Conservation (phyloP, 1,140 invertebrate genomes). For the Drosophila kepulauana region DNA sequence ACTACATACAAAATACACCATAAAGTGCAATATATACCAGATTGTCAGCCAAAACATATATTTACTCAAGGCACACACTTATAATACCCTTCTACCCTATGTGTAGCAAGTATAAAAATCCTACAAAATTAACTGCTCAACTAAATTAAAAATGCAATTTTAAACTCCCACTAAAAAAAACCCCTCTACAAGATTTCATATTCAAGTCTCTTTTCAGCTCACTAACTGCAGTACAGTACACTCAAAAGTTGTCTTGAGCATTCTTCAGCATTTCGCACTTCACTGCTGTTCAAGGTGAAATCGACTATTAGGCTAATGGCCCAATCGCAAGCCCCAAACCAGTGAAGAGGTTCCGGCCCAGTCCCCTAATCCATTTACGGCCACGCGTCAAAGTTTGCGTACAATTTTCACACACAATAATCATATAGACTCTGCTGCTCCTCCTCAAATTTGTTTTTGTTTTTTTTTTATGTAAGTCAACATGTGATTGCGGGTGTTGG, state of each 20-base stretch:
- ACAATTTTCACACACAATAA: slow-evolving; percentile 63
- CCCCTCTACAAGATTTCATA: not conserved
- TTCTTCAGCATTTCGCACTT: slow-evolving; percentile 22
- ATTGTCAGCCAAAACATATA: too few species aligned
- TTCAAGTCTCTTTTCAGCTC: not conserved
- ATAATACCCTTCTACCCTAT: too few species aligned
- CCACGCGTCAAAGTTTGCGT: slow-evolving; percentile 72
- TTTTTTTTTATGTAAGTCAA: slow-evolving; percentile 49
- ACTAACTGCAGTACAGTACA: slow-evolving; percentile 48
- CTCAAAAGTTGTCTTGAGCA: slow-evolving; percentile 31
- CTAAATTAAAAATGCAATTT: not conserved
- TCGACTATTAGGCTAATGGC: slow-evolving; percentile 49
- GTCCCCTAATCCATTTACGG: slow-evolving; percentile 44
- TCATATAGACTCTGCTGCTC: slow-evolving; percentile 6
- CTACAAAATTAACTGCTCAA: too few species aligned
- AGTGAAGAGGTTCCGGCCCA: slow-evolving; percentile 4
- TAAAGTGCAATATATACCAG: too few species aligned
- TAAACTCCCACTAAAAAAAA: too few species aligned
- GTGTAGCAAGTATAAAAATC: not conserved
- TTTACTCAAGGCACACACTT: too few species aligned
- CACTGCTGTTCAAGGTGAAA: slow-evolving; percentile 52
- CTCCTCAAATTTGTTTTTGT: too few species aligned
- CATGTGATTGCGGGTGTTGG: slow-evolving; percentile 64
- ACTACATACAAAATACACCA: too few species aligned
- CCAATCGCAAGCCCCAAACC: slow-evolving; percentile 18